Evolutionary conservation across 2,888 invertebrate species (phyloP).

Genomic region (Archips xylosteana): DNA sequence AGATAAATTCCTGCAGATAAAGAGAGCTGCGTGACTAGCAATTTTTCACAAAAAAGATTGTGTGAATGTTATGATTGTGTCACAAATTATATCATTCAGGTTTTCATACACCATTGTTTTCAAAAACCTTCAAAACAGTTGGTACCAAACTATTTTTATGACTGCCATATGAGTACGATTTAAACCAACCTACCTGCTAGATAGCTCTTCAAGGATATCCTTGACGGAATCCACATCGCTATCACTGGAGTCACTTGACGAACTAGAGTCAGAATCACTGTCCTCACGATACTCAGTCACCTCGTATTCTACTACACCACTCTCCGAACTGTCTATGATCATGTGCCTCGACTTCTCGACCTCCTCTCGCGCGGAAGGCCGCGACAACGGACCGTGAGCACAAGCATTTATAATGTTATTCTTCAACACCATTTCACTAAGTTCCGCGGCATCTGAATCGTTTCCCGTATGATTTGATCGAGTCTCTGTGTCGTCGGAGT

Average conservation of each 20-base stretch:
- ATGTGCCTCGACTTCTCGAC: constrained; percentile 72
- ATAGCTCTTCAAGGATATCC: constrained; percentile 71
- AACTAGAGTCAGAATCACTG: constrained; percentile 69
- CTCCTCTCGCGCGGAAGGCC: constrained; percentile 59
- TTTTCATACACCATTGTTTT: background rate
- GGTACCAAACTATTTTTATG: background rate
- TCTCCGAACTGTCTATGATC: constrained; percentile 78
- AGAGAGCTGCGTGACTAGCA: too few species aligned
- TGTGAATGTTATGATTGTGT: background rate
- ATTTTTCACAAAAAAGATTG: background rate
- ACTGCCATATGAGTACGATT: constrained; percentile 41
- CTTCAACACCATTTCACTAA: constrained; percentile 81
- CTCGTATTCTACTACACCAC: constrained; percentile 77
- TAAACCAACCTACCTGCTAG: constrained; percentile 67
- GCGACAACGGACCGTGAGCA: constrained; percentile 76
- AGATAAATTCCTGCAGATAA: too few species aligned
- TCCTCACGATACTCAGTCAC: constrained; percentile 78
- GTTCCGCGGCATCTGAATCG: constrained; percentile 72
- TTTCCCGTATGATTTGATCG: constrained; percentile 64
- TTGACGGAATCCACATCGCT: constrained; percentile 79
- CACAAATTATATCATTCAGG: background rate
- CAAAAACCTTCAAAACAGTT: background rate
- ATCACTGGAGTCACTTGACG: constrained; percentile 72
- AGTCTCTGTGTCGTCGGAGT: constrained; percentile 73
- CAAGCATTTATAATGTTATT: constrained; percentile 83